Evolutionary conservation across 1,140 invertebrate species (phyloP).

Genomic region (Macrobrachium rosenbergii): DNA sequence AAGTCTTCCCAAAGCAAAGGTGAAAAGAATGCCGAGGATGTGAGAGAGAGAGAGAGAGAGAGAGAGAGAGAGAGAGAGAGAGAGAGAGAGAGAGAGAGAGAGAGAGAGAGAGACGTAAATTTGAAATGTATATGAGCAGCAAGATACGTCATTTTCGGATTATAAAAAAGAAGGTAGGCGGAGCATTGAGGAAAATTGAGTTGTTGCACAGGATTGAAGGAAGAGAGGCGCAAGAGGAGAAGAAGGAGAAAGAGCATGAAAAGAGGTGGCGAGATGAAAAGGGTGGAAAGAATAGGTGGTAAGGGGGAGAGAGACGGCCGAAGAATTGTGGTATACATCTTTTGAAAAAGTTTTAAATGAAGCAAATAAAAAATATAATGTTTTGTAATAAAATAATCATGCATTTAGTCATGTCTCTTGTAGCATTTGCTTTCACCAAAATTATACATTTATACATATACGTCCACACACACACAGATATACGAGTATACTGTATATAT

Average conservation of each 20-base stretch:
- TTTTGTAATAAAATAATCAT: no score
- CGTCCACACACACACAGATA: background rate
- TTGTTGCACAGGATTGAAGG: no score
- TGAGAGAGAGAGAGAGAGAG: background rate
- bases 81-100: background rate
- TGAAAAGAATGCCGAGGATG: background rate
- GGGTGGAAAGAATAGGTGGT: background rate
- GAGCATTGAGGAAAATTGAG: constrained; percentile 4
- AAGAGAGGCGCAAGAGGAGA: background rate
- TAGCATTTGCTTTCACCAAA: no score
- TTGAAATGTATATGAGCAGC: background rate
- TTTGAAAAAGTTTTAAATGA: no score
- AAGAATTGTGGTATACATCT: no score
- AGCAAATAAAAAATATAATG: no score
- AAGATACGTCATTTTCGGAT: background rate
- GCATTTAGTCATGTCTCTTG: no score
- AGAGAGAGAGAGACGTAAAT: background rate
- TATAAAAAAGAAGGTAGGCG: background rate
- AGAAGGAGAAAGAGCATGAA: background rate
- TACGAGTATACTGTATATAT: no score
- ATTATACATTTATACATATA: background rate
- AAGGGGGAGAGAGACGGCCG: background rate
- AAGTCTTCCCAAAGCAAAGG: no score
- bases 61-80: background rate
- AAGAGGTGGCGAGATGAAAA: background rate